Percentiles rank a stretch among this genome's conserved stretches.
Evolutionary conservation across 2,888 invertebrate species (phyloP).

Genomic region (Epinotia demarniana): DNA sequence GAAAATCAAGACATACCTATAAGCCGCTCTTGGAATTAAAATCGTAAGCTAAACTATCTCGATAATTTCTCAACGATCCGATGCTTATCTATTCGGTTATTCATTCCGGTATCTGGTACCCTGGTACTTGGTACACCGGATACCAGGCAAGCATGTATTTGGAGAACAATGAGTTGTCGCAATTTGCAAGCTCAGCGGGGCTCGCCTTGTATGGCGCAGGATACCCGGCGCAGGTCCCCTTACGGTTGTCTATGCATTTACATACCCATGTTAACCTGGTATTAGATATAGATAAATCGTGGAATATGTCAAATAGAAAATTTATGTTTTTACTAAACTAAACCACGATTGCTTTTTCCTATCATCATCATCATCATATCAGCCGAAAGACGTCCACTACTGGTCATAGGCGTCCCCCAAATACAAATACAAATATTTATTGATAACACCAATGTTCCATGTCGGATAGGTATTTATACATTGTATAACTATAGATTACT

Average conservation of each 20-base stretch:
- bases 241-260: conserved; percentile 39
- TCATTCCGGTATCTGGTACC: conserved; percentile 50
- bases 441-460: no score
- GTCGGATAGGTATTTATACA: no score
- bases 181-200: conserved; percentile 79
- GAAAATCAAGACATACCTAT: not conserved
- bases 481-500: no score
- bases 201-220: conserved; percentile 65
- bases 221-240: conserved; percentile 23
- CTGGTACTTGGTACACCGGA: conserved; percentile 44
- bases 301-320: not conserved
- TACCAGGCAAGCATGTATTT: conserved; percentile 58
- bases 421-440: no score
- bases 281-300: conserved; percentile 39
- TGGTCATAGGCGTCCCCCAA: no score
- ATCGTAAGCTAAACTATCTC: conserved; percentile 23
- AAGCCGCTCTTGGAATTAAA: conserved; percentile 20
- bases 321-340: no score
- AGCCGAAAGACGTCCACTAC: no score
- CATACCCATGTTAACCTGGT: conserved; percentile 44
- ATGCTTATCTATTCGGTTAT: conserved; percentile 49
- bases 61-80: conserved; percentile 42
- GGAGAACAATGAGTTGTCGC: conserved; percentile 79
- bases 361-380: no score
- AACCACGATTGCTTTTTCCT: no score